phyloP scores from a whole-genome alignment of 2,888 invertebrate species.

The Drosophila limbata region DNA sequence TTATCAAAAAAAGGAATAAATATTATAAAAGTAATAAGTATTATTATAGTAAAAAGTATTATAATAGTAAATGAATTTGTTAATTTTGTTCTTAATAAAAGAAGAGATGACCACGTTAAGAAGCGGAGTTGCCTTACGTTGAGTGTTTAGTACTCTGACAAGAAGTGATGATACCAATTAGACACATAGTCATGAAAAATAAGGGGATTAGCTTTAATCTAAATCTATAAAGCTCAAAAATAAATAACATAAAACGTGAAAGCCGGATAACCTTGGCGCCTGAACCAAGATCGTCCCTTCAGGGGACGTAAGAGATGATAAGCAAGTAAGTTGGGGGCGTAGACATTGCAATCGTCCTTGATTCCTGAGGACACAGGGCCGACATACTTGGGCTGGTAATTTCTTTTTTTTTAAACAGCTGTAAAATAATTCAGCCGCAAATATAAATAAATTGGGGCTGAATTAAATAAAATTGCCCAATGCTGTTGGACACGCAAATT shows the following conservation, averaged over 20 bases:
- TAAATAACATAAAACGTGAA: slow-evolving; percentile 39
- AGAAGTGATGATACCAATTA: background rate
- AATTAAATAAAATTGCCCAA: slow-evolving; percentile 76
- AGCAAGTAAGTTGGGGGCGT: slow-evolving; percentile 47
- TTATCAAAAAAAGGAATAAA: too few relatives aligned
- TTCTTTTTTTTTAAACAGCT: slow-evolving; percentile 69
- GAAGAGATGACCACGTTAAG: background rate
- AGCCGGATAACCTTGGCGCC: slow-evolving; percentile 14
- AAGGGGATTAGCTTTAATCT: slow-evolving; percentile 13
- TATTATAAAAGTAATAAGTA: too few relatives aligned
- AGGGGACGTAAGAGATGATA: slow-evolving; percentile 43
- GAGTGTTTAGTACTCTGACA: background rate
- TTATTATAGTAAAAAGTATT: too few relatives aligned
- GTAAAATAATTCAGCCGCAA: slow-evolving; percentile 82
- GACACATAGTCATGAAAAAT: background rate
- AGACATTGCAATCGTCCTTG: slow-evolving; percentile 57
- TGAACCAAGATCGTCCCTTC: slow-evolving; percentile 1
- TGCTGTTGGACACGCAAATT: slow-evolving; percentile 32
- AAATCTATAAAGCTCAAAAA: slow-evolving; percentile 31
- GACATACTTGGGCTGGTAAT: slow-evolving; percentile 47
- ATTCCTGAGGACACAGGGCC: slow-evolving; percentile 37
- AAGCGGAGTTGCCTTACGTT: background rate
- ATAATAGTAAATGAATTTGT: background rate
- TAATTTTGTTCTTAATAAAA: background rate
- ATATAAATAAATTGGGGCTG: slow-evolving; percentile 69